Evolutionary conservation across 2,113 vertebrate genomes (phyloP), one percentile per base, ranked within the genome.

Genomic region (Alouatta palliata): DNA sequence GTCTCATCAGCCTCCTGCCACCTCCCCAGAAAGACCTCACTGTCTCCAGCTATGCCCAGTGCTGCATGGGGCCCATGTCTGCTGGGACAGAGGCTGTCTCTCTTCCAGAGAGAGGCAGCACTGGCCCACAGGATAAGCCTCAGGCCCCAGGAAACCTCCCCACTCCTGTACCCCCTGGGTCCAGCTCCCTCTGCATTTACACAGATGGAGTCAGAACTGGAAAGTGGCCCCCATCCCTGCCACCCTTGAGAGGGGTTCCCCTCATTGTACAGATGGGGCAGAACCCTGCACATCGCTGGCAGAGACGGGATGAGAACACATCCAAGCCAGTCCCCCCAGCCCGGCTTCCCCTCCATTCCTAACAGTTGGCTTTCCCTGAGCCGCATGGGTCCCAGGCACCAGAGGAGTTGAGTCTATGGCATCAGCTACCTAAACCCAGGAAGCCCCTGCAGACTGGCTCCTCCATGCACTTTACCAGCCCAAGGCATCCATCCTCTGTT

Each of bases 391-490:
- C 68, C 45, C 54, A 32, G 73, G 52, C 84, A 70, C 73, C 77
- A 3, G 27, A 32, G 35, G 4, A 17, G 30, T 17, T 21, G 1
- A 37, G 13, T 80, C 37, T 30, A 0, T 13, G 27, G 75, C 9
- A 9, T 27, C 81, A 37, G 64, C 49, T 45, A 54, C 91, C 90
- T n/a, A 19, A 23, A 19, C 4, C 56, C 56, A 23, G 90, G 37
- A 20, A 19, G 45, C n/a, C 0, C 43, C 83, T 49, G 6, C 90
- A 64, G 56, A 6, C 19, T 2, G 4, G 88, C 58, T 19, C 52
- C 73, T 82, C 66, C 5, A 4, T 21, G 89, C 96, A 96, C 90
- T 90, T 91, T 95, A 54, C 77, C 94, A 52, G 86, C 49, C 82
- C 37, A 5, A 1, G 37, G 66, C 30, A 0, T 30, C 61, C 30